Percentiles rank a stretch among this genome's conserved stretches.
Conservation (phyloP, 2,113 vertebrate species). For the Indicator indicator region DNA sequence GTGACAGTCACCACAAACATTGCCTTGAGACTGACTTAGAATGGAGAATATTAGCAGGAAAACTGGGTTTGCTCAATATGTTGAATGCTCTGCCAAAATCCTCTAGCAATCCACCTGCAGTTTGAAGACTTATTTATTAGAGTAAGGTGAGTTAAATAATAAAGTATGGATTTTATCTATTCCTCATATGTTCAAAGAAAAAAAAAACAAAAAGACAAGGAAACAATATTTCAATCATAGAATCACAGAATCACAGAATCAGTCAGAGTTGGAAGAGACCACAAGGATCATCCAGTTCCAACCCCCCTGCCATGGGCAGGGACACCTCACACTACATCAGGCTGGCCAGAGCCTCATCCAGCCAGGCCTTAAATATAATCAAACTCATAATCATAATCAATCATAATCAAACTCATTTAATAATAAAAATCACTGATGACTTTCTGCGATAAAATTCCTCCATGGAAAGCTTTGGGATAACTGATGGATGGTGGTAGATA, state of each 20-base stretch:
- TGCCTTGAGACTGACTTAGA: neutral
- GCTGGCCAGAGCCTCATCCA: too few species aligned
- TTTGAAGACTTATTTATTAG: neutral
- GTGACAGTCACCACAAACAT: neutral
- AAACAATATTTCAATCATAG: rapidly evolving
- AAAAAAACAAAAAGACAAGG: neutral
- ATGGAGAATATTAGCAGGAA: conserved; percentile 7
- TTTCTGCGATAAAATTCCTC: neutral
- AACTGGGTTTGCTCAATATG: neutral
- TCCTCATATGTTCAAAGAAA: neutral
- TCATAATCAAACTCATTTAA: neutral
- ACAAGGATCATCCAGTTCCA: too few species aligned
- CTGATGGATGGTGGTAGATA: neutral
- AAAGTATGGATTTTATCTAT: neutral
- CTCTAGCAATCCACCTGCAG: neutral
- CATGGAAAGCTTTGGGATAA: neutral
- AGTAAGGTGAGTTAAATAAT: neutral
- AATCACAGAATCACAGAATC: too few species aligned
- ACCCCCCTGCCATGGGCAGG: too few species aligned
- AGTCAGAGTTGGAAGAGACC: too few species aligned
- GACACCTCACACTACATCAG: too few species aligned
- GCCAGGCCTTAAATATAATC: too few species aligned
- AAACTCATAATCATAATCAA: neutral
- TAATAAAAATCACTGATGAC: neutral
- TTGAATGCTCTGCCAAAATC: neutral